Evolutionary conservation across 2,113 vertebrate genomes (phyloP).

Genomic region (Regulus satrapa): DNA sequence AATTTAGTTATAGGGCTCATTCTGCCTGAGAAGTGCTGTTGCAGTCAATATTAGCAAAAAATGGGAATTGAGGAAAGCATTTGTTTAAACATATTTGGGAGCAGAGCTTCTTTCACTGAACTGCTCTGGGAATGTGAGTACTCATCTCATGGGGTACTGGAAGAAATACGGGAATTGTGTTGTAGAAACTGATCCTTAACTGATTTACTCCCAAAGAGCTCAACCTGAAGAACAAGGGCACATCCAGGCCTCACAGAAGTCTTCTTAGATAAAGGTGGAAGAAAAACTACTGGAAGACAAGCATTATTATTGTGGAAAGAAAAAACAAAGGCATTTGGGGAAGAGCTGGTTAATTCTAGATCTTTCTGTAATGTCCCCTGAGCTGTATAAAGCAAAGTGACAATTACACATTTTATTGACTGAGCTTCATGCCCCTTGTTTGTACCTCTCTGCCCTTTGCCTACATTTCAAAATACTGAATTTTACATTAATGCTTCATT

Average conservation of each 20-base stretch:
- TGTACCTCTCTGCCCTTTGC: background rate
- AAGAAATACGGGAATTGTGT: background rate
- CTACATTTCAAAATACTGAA: background rate
- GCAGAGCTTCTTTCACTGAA: background rate
- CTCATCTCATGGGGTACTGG: accelerated
- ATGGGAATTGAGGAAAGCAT: background rate
- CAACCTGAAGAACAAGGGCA: background rate
- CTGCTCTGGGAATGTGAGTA: background rate
- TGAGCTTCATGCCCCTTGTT: background rate
- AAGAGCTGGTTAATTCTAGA: background rate
- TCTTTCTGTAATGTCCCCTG: background rate
- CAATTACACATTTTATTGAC: background rate
- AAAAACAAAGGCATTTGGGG: background rate
- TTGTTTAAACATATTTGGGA: background rate
- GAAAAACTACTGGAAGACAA: background rate
- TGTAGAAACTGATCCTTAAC: background rate
- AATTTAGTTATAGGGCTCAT: background rate
- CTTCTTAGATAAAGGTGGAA: background rate
- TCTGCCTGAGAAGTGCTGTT: background rate
- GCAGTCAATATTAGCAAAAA: background rate
- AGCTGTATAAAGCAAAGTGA: background rate
- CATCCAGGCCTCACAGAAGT: background rate
- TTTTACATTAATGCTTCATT: background rate
- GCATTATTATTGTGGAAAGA: background rate
- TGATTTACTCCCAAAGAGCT: background rate